Conservation (phyloP, 2,797 vertebrate genomes). For the Esox masquinongy region DNA sequence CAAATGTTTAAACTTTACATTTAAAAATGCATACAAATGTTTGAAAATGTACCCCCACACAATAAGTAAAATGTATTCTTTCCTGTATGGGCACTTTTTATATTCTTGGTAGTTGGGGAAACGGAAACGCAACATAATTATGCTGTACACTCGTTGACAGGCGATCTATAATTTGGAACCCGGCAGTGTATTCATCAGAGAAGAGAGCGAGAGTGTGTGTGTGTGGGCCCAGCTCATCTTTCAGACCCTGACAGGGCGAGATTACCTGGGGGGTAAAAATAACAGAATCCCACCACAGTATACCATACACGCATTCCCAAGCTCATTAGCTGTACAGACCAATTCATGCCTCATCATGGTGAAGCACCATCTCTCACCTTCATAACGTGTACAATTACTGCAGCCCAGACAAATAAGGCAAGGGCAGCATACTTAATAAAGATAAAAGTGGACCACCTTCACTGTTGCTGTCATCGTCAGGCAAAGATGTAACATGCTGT, state of each 20-base stretch:
- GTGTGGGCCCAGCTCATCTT: slow-evolving; percentile 67
- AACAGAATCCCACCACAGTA: slow-evolving; percentile 34
- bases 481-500: not conserved
- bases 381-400: slow-evolving; percentile 50
- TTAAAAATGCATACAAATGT: no score
- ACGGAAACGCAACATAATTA: slow-evolving; percentile 71
- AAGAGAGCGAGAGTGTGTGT: slow-evolving; percentile 21
- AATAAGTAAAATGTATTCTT: no score
- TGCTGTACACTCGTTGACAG: slow-evolving; percentile 63
- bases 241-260: slow-evolving; percentile 61
- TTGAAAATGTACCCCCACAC: no score
- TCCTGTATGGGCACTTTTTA: slow-evolving; percentile 24
- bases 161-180: slow-evolving; percentile 48
- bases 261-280: slow-evolving; percentile 56
- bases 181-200: slow-evolving; percentile 39
- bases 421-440: slow-evolving; percentile 54
- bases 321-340: slow-evolving; percentile 62
- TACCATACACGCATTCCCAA: slow-evolving; percentile 40
- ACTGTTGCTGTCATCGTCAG: not conserved
- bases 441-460: not conserved
- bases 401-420: slow-evolving; percentile 53
- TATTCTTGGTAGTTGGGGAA: slow-evolving; percentile 55
- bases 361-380: slow-evolving; percentile 50
- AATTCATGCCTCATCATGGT: slow-evolving; percentile 40
- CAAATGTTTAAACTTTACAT: no score